phyloP scores from a whole-genome alignment of 2,113 vertebrate genomes.

The Neogale vison region DNA sequence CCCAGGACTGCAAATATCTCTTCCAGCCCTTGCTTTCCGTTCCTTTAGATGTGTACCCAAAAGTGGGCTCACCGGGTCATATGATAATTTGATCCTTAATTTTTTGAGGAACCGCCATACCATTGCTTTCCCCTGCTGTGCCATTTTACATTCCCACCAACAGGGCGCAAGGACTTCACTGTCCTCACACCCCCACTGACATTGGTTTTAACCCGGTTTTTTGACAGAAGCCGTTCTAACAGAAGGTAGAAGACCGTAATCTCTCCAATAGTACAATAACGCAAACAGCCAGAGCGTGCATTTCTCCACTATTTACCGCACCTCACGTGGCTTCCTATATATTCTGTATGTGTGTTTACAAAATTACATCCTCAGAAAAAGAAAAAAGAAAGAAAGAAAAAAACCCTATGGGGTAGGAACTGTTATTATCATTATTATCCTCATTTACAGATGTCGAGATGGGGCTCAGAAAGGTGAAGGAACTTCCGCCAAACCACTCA shows the following conservation, averaged over 20 bases:
- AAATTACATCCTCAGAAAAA: neutral
- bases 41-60: neutral
- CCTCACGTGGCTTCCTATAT: fast-evolving
- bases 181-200: neutral
- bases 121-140: neutral
- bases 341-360: neutral
- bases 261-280: neutral
- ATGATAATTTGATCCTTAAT: neutral
- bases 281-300: neutral
- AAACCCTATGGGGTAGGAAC: neutral
- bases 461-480: neutral
- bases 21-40: neutral
- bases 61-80: neutral
- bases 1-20: fast-evolving
- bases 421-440: neutral
- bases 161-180: neutral
- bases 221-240: neutral
- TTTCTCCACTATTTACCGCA: fast-evolving
- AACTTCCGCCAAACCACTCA: neutral
- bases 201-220: neutral
- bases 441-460: neutral
- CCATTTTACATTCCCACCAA: neutral
- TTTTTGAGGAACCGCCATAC: neutral
- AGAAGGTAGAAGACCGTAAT: neutral
- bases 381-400: neutral